These are phyloP conservation scores for human (Homo sapiens) DNA, from an alignment of 2,113 vertebrate species.

Conservation along the genomic window DNA sequence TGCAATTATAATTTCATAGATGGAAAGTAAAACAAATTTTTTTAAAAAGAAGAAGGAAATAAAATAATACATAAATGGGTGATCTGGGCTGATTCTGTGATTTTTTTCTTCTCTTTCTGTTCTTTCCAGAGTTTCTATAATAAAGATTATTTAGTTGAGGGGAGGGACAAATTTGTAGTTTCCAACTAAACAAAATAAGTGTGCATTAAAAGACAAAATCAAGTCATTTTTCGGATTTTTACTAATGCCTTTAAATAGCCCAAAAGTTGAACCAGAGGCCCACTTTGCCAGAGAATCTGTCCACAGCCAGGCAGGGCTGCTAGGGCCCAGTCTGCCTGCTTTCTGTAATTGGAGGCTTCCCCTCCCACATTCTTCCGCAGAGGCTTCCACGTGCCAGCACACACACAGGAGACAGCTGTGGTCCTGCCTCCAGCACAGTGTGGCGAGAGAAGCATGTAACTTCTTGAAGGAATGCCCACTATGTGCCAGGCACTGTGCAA, in stretches of 20 bases:
- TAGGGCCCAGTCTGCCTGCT: neutral
- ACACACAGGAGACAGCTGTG: neutral
- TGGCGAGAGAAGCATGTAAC: neutral
- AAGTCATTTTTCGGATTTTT: neutral
- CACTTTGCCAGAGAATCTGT: neutral
- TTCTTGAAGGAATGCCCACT: neutral
- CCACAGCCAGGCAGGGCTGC: neutral
- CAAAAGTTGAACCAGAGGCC: neutral
- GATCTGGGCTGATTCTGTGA: neutral
- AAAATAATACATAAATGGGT: neutral
- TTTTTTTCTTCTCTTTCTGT: neutral
- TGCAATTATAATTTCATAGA: neutral
- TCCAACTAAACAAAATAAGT: slow-evolving; percentile 34
- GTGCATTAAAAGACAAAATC: neutral
- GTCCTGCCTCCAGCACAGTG: neutral
- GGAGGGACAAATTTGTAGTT: neutral
- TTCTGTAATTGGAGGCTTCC: neutral
- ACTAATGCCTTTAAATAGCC: neutral
- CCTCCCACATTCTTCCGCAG: neutral
- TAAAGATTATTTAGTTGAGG: neutral
- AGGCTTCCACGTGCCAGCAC: neutral
- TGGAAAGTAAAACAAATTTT: neutral
- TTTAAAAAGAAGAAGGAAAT: neutral
- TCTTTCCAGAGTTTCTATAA: slow-evolving; percentile 31
- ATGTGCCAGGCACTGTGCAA: neutral